Evolutionary conservation across 2,797 vertebrate genomes (phyloP).

Genomic region (Zenarchopterus dispar): DNA sequence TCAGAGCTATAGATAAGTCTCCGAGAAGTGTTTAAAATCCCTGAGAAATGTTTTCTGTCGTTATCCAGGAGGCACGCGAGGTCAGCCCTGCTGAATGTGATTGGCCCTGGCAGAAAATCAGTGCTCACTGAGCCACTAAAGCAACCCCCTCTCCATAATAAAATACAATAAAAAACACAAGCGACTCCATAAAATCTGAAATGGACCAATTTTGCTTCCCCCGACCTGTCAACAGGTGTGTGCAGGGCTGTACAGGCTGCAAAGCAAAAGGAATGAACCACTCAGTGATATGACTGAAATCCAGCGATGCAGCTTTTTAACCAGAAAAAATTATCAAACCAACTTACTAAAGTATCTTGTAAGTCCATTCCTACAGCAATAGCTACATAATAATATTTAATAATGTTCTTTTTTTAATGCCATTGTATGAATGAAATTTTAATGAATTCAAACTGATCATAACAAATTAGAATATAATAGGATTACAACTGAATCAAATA

Average conservation of each 20-base stretch:
- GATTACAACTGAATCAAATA: no score
- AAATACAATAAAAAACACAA: conserved; percentile 80
- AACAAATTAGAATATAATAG: no score
- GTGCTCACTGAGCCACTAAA: conserved; percentile 80
- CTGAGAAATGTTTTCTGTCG: conserved; percentile 87
- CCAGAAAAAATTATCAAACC: conserved; percentile 38
- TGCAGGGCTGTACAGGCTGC: conserved; percentile 8
- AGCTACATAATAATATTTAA: conserved; percentile 9
- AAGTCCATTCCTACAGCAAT: conserved; percentile 9
- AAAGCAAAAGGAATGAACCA: conserved; percentile 42
- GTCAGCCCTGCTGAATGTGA: conserved; percentile 84
- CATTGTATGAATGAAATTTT: no score
- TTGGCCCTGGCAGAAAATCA: conserved; percentile 92
- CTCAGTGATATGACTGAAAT: conserved; percentile 38
- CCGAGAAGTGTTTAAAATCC: conserved; percentile 86
- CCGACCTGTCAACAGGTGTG: conserved; percentile 39
- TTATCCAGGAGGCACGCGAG: conserved; percentile 81
- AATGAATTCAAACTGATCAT: no score
- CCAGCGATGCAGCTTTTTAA: conserved; percentile 35
- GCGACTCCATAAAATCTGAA: conserved; percentile 75
- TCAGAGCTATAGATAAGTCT: conserved; percentile 87
- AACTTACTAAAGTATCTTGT: conserved; percentile 19
- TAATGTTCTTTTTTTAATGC: no score
- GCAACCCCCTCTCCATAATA: conserved; percentile 59
- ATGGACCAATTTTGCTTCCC: conserved; percentile 67